Base-by-base conservation (phyloP, 2,797 vertebrate species). In the Lepus townsendii region DNA sequence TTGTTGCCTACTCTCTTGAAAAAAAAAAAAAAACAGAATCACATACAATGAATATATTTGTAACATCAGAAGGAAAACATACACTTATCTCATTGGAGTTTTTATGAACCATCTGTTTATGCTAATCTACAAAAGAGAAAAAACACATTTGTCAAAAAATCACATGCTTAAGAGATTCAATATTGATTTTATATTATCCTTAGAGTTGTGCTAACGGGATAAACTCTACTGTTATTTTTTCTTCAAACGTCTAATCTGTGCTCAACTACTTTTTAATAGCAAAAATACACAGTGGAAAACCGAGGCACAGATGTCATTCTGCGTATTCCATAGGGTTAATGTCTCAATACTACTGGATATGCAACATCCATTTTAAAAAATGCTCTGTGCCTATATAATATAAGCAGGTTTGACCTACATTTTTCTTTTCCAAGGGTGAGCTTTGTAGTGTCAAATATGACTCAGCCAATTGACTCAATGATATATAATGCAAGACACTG, bases 361-460 rank as follows among this genome's bases (percentile, higher is more conserved):
- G 30, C 30, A 50, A 24, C 32, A 3, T 5, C 30, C 10, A 66
- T 60, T 73, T 38, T 57, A 92, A 69, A 68, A 68, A 90, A 73
- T 12, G 57, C 14, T 10, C 2, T 38, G 27, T 52, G 50, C 66
- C 7, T n/a, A 42, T 11, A 14, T 11, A 20, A 80, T 38, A 32
- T 3, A 66, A 80, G 38, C 60, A 78, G 72, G 0, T 60, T 71
- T 88, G 90, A 92, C 82, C 78, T 88, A 79, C 65, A 79, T 91
- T 85, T 92, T 96, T 91, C 82, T 90, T 90, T 90, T 63, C 73
- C 69, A 90, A 90, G 60, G 63, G 50, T 92, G 77, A 96, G 32
- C 60, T 78, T 69, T 42, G 3, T 35, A 76, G 65, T 85, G 85
- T 79, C 85, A 96, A 69, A 30, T 83, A 42, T 2, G 69, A 94